Base-by-base conservation (phyloP, 2,888 invertebrate species). In the Pristionchus mayeri region DNA sequence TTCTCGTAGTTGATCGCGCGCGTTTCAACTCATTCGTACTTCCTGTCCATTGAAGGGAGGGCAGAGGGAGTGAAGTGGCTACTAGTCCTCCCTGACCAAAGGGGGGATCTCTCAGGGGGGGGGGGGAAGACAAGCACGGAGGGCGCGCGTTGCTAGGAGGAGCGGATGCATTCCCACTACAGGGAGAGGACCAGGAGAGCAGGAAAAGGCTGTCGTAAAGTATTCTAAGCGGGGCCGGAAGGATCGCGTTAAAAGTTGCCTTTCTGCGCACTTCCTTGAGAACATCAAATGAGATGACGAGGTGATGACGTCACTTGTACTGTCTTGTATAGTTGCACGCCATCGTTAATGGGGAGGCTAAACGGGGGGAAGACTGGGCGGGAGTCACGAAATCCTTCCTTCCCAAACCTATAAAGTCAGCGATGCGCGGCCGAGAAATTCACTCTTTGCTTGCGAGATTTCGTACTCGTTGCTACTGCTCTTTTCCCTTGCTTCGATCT, bases 71-170 rank as follows among this genome's bases (percentile, higher is more conserved):
- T 3, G 67, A 40, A n/a, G 30, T 63, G 71, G 40, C 71, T 40
- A 71, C 71, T 63, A 63, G n/a, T 11, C 60, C 63, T n/a, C 63
- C 18, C 34, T 71, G 71, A 71, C 71, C 71, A 71, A 11, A 44
- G 63, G 63, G 63, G 11, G 27, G 27, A 57, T 24, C 27, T 27
- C n/a, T 11, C 30, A 44, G 4, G 21, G n/a, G 54, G 54, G 54
- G 9, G 13, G 40, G 40, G 40, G n/a, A 71, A 44, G 37, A 40
- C 54, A 21, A 7, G 54, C 40, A 11, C 37, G 71, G 71, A 71
- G 71, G 71, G 71, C 71, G 44, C 24, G 18, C 71, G 71, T 71
- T 71, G 71, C 71, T 71, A 71, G 40, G 71, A 21, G 24, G 13
- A 9, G 9, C 11, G 3, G n/a, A 71, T 37, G 40, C 71, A 71